Evolutionary conservation across 2,888 invertebrate genomes (phyloP), one percentile per base, ranked within the genome.

Genomic region (Zelleria hepariella): DNA sequence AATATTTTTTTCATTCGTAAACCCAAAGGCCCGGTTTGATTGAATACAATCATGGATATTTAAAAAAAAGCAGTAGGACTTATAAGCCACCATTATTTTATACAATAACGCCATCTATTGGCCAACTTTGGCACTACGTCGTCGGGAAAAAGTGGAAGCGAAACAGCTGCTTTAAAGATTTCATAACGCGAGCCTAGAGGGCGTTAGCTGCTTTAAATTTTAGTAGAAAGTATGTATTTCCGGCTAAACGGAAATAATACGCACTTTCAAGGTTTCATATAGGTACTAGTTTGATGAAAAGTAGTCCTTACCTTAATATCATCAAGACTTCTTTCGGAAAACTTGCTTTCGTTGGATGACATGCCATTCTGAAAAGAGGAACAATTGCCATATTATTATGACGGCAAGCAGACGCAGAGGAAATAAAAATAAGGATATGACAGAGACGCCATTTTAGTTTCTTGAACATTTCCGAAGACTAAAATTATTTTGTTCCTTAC

Each of bases 301-400:
- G 6, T 49, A 25, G 21, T 25, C 32, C 68, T 51, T 66, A 85
- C 88, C 85, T 85, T 88, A 67, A 88, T 83, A 66, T 88, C 88
- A 65, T 88, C 88, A 68, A 87, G 78, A 67, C 84, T 73, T 68
- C 86, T 81, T 65, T 88, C 88, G 15, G 79, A 74, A 59, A 74
- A 72, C 72, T 85, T 86, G 42, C 77, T 70, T 67, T 87, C 86
- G 18, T 80, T 70, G 53, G 85, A 74, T 62, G 79, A 73, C 69
- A 83, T 73, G 63, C 77, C 78, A 68, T 75, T 86, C 88, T 87
- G 81, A 49, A 74, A 77, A 69, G 58, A 15, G 32, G 15, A 42
- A 42, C 32, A 42, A 1, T 42, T 10, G 32, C 15, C 1, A 42
- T 42, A 42, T 42, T 42, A 15, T 42, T 42, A 42, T 42, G 15